phyloP scores from a whole-genome alignment of 64 coral and sea anemone genomes.

The Trachythela sp. region DNA sequence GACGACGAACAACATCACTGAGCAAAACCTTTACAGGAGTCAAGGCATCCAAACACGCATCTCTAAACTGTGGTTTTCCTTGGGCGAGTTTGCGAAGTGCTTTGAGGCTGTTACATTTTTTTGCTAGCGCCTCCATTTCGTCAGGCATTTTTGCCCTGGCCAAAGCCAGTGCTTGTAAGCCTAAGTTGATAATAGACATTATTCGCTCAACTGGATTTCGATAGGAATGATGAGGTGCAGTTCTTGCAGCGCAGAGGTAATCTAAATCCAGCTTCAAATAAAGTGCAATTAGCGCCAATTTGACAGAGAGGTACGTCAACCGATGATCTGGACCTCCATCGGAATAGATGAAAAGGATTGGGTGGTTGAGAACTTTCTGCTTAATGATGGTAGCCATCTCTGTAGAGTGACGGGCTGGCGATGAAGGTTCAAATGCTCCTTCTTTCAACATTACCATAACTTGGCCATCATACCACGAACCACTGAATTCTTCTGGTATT shows the following conservation, averaged over 20 bases:
- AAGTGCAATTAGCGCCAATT: not conserved
- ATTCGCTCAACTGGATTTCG: constrained; percentile 26
- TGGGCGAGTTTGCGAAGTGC: constrained; percentile 11
- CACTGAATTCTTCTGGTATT: not conserved
- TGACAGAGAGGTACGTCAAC: constrained; percentile 1
- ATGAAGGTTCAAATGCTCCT: constrained; percentile 21
- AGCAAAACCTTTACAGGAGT: constrained; percentile 22
- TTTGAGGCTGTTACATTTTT: not conserved
- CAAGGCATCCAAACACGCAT: constrained; percentile 1
- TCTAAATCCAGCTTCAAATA: constrained; percentile 1
- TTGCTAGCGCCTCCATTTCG: constrained; percentile 5
- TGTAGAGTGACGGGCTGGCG: not conserved
- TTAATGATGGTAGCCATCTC: not conserved
- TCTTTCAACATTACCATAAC: constrained; percentile 16
- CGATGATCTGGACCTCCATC: constrained; percentile 16
- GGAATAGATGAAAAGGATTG: constrained; percentile 17
- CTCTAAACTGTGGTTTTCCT: constrained; percentile 1
- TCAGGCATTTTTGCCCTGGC: no score
- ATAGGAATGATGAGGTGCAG: not conserved
- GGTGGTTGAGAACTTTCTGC: not conserved
- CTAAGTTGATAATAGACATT: constrained; percentile 32
- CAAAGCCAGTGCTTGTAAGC: no score
- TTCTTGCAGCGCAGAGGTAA: constrained; percentile 14
- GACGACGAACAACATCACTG: not conserved
- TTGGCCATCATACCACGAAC: constrained; percentile 13